Base-by-base conservation (phyloP, 2,888 invertebrate species). In the Gandaritis pyraliata region DNA sequence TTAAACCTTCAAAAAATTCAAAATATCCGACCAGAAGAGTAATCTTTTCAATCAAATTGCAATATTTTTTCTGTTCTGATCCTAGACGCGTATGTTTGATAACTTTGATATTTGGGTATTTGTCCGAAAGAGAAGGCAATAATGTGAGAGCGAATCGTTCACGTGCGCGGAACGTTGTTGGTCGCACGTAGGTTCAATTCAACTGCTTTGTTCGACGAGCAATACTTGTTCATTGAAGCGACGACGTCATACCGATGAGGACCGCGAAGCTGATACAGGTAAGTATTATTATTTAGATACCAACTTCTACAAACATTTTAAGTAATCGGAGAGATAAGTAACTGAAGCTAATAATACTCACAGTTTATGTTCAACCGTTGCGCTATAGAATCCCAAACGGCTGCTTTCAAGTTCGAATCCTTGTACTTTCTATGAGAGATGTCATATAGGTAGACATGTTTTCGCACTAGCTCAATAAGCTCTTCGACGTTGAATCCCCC, bases 381-480 rank as follows among this genome's bases (percentile, higher is more conserved):
- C 13, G 59, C 64, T 16, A 66, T 66, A 2, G 66, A 52, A 10
- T 66, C 61, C 66, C 66, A 66, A 47, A 48, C 55, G 1, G 61
- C 52, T 12, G 52, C 39, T 53, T 66, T 66, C 38, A 64, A 53
- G 29, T 38, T 58, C 5, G 64, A 49, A 48, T 66, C 61, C 54
- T 66, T 66, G 52, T 66, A 66, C 48, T 64, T 64, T 16, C 56
- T 58, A 16, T 66, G 60, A 16, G 33, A 43, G 36, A 63, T 51
- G 46, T 66, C 66, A 8, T 66, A 66, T 11, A 66, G 55, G 38
- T 51, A 66, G 38, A 56, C 61, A 43, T 66, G 56, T 39, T 50
- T 48, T 23, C 61, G 61, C 30, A 66, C 66, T 5, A 50, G 55
- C 13, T 53, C 61, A 29, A 66, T 66, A 1, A 66, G 56, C 7